A percentile compares a stretch with the other conserved stretches of the same genome.
Conservation (phyloP, 2,888 invertebrate species). For the Rhabditoides inermis region DNA sequence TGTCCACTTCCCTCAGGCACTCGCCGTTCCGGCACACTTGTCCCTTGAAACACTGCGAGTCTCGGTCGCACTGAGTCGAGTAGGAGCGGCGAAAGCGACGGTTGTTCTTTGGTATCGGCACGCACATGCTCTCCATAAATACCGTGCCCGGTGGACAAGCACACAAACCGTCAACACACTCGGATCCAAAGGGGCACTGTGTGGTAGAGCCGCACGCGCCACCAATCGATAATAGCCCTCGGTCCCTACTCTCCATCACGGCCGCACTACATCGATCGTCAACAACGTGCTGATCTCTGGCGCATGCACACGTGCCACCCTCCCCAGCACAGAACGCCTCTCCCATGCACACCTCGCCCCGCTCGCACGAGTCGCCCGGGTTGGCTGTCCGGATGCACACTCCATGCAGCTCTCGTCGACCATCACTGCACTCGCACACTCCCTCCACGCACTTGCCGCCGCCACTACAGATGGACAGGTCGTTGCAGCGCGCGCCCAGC, state of each 20-base stretch:
- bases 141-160: conserved; percentile 11
- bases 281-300: too few relatives aligned
- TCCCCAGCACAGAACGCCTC: conserved; percentile 29
- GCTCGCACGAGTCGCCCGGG: conserved; percentile 40
- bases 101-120: conserved; percentile 4
- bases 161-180: conserved; percentile 15
- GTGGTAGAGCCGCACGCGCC: conserved; percentile 1
- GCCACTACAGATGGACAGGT: conserved; percentile 32
- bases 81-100: background rate
- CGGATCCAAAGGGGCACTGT: conserved; percentile 14
- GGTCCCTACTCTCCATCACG: too few relatives aligned
- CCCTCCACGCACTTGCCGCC: conserved; percentile 27
- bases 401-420: conserved; percentile 27
- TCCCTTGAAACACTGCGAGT: too few relatives aligned
- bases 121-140: conserved; percentile 12
- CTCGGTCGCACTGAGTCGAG: too few relatives aligned
- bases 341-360: conserved; percentile 40
- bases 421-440: conserved; percentile 25
- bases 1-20: too few relatives aligned
- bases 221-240: conserved; percentile 13
- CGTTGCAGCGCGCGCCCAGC: conserved; percentile 22
- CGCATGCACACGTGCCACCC: conserved; percentile 28
- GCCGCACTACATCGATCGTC: too few relatives aligned
- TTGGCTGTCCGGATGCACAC: conserved; percentile 31
- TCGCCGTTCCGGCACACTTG: too few relatives aligned